A percentile compares a stretch with the other conserved stretches of the same genome.
These are phyloP conservation scores for Darwinula stevensoni DNA, from an alignment of 2,888 invertebrate genomes.

Conservation along the genomic window DNA sequence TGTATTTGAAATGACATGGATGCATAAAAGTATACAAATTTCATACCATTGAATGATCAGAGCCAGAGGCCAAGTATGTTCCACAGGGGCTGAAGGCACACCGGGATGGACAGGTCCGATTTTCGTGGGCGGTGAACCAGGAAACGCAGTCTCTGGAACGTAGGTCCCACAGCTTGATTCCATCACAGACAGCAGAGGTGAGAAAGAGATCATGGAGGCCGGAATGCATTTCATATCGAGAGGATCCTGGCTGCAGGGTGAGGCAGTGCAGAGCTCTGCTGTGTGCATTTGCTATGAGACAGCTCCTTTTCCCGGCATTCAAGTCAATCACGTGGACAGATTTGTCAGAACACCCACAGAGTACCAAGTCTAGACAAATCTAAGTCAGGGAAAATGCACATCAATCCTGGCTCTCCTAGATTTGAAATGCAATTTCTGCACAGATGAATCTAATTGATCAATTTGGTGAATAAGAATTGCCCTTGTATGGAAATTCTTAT, in stretches of 20 bases:
- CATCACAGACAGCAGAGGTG: conserved; percentile 14
- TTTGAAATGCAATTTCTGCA: too few species aligned
- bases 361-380: too few species aligned
- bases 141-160: conserved; percentile 13
- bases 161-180: conserved; percentile 17
- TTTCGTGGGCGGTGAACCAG: conserved; percentile 14
- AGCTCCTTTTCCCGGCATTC: conserved; percentile 13
- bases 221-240: too few species aligned
- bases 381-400: too few species aligned
- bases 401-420: too few species aligned
- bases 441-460: too few species aligned
- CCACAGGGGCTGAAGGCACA: conserved; percentile 16
- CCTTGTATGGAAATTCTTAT: too few species aligned
- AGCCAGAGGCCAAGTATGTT: conserved; percentile 15
- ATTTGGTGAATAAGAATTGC: too few species aligned
- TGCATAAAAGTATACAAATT: too few species aligned
- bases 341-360: conserved; percentile 15
- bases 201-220: conserved; percentile 9
- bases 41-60: conserved; percentile 16
- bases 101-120: conserved; percentile 15
- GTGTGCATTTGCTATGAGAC: conserved; percentile 13
- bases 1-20: too few species aligned
- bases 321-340: conserved; percentile 15
- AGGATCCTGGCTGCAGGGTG: too few species aligned
- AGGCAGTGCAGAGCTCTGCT: conserved; percentile 10